Base-by-base conservation (phyloP, 2,797 vertebrate genomes). In the Varecia variegata region DNA sequence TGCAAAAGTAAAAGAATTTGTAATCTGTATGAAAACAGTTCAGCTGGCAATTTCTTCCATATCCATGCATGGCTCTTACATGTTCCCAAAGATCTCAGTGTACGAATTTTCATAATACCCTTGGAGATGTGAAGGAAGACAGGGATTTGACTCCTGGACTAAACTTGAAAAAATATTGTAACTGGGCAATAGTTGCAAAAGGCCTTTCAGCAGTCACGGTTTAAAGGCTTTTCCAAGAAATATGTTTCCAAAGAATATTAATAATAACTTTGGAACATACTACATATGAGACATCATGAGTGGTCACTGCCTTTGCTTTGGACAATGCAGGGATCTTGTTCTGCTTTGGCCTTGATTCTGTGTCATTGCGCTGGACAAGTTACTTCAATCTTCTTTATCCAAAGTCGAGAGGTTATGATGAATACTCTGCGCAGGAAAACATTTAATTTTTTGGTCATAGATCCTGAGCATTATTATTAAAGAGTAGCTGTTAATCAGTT, bases 181-280 rank as follows among this genome's bases (percentile, higher is more conserved):
- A 96, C 90, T 97, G 90, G 88, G 68, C 88, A 62, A 54, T 43
- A 50, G 73, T 92, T 95, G 90, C 88, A 96, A 90, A 94, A 90
- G 40, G 13, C 88, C 90, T 97, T 94, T 95, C 90, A 95, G 85
- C 93, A 86, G 82, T 93, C 94, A 92, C 0, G 7, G 84, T 67
- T 84, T 88, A 45, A 94, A 93, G 76, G 38, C 89, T 97, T 96
- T 96, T 96, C 95, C 93, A 96, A 95, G 96, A 97, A 97, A 47
- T 93, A 40, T 71, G 60, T 92, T 94, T 96, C 90, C 93, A 93
- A 84, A 94, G 85, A 97, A 93, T 60, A 87, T 90, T 93, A 94
- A 68, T 96, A 94, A 96, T 30, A 73, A 81, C 77, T 91, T 70
- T 94, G 97, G 93, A 95, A 93, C 84, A 90, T 12, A 52, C 58